Evolutionary conservation across 2,888 invertebrate genomes (phyloP), one percentile per base, ranked within the genome.

Genomic region (Drosophila paucipuncta): DNA sequence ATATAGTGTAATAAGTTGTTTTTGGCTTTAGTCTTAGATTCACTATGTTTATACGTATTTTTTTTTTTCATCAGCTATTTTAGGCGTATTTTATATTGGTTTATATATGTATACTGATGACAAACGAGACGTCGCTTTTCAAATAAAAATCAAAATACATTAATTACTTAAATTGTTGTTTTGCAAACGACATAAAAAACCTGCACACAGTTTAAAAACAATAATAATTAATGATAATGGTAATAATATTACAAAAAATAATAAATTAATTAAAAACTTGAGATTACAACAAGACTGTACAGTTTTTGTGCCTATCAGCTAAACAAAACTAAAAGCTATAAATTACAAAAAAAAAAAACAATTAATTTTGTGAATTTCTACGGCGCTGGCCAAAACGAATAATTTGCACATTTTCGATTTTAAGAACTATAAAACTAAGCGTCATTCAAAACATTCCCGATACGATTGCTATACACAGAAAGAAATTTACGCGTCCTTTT

Each of bases 21-120:
- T 87, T 87, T 89, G 87, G 87, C 89, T 89, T 89, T 87, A 78
- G 80, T 89, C 87, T 83, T 87, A 89, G 73, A 85, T 86, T 89
- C 74, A 80, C 79, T 80, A 79, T 75, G 66, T 76, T 76, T 75
- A 66, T 77, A 82, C 68, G 61, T 84, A 77, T 83, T 55, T 72
- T 59, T 41, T 64, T 57, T 67, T 58, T 73, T 53, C 64, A 73
- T 78, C 73, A 73, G 70, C 65, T 77, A 68, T 73, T 77, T 62
- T 73, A 61, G 50, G 37, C 60, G 57, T 73, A 59, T 63, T 68
- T 62, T 43, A 55, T 62, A 57, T 70, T 68, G 60, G 63, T 52
- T 52, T 73, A 57, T 66, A 55, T 66, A 57, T 66, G 53, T 66
- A 60, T 60, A 33, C 61, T 41, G 66, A 62, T 58, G 58, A 47